phyloP scores from a whole-genome alignment of 1,140 invertebrate genomes.

The Stegodyphus dumicola region DNA sequence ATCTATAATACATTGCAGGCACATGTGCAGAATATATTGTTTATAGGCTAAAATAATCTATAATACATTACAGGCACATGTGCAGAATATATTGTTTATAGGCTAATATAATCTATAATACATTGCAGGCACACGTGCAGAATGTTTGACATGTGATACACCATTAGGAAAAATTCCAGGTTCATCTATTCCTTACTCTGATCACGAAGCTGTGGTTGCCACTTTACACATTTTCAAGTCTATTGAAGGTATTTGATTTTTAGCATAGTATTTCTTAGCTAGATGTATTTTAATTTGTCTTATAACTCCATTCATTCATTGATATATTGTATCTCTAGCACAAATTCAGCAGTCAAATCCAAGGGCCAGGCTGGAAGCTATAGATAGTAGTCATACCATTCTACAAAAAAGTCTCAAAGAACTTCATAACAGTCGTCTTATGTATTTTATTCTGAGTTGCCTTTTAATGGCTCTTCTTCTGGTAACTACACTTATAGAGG shows the following conservation, averaged over 20 bases:
- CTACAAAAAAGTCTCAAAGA: constrained; percentile 63
- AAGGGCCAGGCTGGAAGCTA: constrained; percentile 65
- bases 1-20: constrained; percentile 67
- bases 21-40: constrained; percentile 72
- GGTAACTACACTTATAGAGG: constrained; percentile 52
- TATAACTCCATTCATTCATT: background rate
- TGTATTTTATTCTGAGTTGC: constrained; percentile 63
- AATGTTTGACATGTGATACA: constrained; percentile 74
- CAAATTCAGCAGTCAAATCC: constrained; percentile 32
- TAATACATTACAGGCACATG: no score
- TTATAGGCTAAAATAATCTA: no score
- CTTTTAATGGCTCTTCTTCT: constrained; percentile 55
- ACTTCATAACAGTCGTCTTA: constrained; percentile 60
- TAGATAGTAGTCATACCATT: constrained; percentile 55
- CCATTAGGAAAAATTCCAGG: constrained; percentile 80
- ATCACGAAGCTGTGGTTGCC: constrained; percentile 89
- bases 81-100: no score
- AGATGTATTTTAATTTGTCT: background rate
- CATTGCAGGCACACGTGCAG: constrained; percentile 72
- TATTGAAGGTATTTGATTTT: background rate
- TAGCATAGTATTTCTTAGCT: background rate
- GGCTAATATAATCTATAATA: no score
- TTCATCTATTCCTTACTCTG: constrained; percentile 83
- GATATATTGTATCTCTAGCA: constrained; percentile 10
- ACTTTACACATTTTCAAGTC: constrained; percentile 70